phyloP scores from a whole-genome alignment of 2,888 invertebrate genomes.

The Vannuccia rotundouncinata region DNA sequence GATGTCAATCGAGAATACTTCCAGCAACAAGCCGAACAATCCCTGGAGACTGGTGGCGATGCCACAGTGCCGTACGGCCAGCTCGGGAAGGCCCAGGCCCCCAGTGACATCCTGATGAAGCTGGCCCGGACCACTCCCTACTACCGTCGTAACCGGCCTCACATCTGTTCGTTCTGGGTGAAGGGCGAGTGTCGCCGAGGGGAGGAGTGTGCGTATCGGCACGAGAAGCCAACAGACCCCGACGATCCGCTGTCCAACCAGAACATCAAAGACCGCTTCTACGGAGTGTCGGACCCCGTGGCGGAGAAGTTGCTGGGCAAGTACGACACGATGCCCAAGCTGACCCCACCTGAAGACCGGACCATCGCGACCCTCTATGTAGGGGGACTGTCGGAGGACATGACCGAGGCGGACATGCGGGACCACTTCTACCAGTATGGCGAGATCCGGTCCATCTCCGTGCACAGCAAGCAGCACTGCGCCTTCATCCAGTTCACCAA shows the following conservation, averaged over 20 bases:
- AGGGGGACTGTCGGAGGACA: conserved; percentile 79
- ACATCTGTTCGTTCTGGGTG: conserved; percentile 96
- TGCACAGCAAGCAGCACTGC: conserved; percentile 81
- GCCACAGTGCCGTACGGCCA: conserved; percentile 35
- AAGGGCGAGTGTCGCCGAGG: conserved; percentile 91
- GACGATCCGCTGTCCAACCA: conserved; percentile 92
- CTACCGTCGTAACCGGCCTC: conserved; percentile 86
- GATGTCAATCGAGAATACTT: conserved; percentile 92
- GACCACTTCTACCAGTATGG: conserved; percentile 98
- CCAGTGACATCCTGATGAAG: conserved; percentile 69
- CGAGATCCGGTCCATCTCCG: conserved; percentile 84
- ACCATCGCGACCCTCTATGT: conserved; percentile 92
- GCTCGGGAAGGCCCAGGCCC: conserved; percentile 27
- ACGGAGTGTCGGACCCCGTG: conserved; percentile 89
- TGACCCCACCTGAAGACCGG: conserved; percentile 89
- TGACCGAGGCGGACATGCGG: conserved; percentile 78
- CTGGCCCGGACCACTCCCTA: conserved; percentile 85
- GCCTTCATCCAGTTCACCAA: conserved; percentile 93
- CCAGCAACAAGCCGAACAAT: conserved; percentile 74
- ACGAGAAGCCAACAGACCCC: conserved; percentile 91
- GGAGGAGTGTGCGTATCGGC: conserved; percentile 90
- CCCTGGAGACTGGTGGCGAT: conserved; percentile 34
- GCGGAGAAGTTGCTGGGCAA: conserved; percentile 83
- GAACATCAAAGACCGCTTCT: conserved; percentile 76
- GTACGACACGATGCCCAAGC: conserved; percentile 83